Conservation (phyloP, 2,888 invertebrate genomes). For the Limnephilus rhombicus region DNA sequence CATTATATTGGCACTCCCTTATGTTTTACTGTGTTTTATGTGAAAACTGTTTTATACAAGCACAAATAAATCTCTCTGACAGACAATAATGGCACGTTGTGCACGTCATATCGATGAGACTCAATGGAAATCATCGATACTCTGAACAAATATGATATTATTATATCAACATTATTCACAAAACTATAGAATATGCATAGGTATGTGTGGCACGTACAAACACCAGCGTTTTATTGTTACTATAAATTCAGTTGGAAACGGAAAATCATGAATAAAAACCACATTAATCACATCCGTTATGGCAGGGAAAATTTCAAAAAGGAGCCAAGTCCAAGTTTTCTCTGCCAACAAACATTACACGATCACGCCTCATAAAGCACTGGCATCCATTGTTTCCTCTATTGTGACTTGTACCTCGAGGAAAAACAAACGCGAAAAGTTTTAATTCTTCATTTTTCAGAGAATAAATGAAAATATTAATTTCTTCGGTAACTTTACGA, state of each 20-base stretch:
- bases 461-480: constrained; percentile 59
- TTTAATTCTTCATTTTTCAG: constrained; percentile 61
- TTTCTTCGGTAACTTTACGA: constrained; percentile 30
- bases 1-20: too few species aligned
- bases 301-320: constrained; percentile 49
- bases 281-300: constrained; percentile 65
- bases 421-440: constrained; percentile 56
- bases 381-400: constrained; percentile 57
- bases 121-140: too few species aligned
- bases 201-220: not conserved
- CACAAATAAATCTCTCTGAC: too few species aligned
- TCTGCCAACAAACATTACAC: constrained; percentile 56
- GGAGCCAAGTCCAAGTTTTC: constrained; percentile 38
- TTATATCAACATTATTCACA: too few species aligned
- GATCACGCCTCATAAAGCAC: constrained; percentile 64
- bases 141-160: too few species aligned
- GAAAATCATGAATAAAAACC: constrained; percentile 66
- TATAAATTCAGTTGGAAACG: constrained; percentile 46
- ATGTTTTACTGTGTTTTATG: too few species aligned
- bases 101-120: too few species aligned
- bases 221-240: not conserved
- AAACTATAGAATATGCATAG: too few species aligned
- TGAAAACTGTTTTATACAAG: too few species aligned
- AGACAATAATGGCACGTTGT: too few species aligned
- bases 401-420: constrained; percentile 4